Evolutionary conservation across 2,888 invertebrate genomes (phyloP), one percentile per base, ranked within the genome.

Genomic region (Hypolimnas misippus): DNA sequence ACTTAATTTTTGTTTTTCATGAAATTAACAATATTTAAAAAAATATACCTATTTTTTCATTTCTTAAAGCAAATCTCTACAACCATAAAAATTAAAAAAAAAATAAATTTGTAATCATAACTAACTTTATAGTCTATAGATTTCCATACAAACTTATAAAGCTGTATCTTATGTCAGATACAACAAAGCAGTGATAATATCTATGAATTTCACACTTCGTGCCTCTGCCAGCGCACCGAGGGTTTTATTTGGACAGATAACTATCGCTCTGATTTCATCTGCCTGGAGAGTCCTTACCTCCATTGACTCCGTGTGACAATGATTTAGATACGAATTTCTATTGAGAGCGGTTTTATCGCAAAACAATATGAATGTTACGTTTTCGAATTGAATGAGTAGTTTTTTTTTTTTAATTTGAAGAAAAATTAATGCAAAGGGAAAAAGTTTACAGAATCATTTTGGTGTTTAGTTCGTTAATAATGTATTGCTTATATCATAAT

Each of bases 141-240:
- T 42, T 40, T 19, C 10, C 8, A 17, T 40, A 16, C 10, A 10
- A 14, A 33, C 5, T 42, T 42, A 63, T 69, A 65, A 65, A 71
- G 64, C 73, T 72, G 70, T 72, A 67, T 57, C 59, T 63, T 63
- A 62, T 72, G 71, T 76, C 73, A 78, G 71, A 73, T 5, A 74
- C n/a, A 66, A 73, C 69, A 68, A 76, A 65, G 62, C 52, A 67
- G 35, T 79, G 88, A 89, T 89, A 88, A 69, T 70, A 89, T 89
- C 89, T 78, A 74, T 78, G 82, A 64, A 89, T 89, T 88, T 89
- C 84, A 89, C 89, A 87, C 88, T 86, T 79, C 76, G 78, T 79
- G 78, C 86, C 75, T 81, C 75, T 73, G 76, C 77, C 76, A 77
- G n/a, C n/a, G 79, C 79, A 76, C 79, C 77, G 71, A 74, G 85